A percentile compares a stretch with the other conserved stretches of the same genome.
phyloP scores from a whole-genome alignment of 2,797 vertebrate genomes.

The Neoniphon sammara region DNA sequence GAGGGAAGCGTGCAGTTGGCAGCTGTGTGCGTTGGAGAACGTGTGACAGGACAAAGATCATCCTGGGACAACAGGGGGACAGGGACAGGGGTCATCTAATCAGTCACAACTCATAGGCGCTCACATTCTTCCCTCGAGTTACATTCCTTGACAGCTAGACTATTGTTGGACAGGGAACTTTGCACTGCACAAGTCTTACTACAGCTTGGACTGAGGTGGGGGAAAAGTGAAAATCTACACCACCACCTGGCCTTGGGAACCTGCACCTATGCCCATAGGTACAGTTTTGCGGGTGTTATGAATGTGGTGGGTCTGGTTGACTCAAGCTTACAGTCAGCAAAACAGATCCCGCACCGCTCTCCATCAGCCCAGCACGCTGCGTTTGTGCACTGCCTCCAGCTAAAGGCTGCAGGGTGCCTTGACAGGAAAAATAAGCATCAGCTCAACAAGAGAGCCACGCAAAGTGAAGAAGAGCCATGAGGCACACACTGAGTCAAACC shows the following conservation, averaged over 20 bases:
- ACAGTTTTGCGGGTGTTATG: constrained; percentile 41
- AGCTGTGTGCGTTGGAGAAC: constrained; percentile 35
- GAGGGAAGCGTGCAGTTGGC: constrained; percentile 28
- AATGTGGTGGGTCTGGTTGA: constrained; percentile 36
- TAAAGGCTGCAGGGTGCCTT: constrained; percentile 30
- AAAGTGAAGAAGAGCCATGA: constrained; percentile 16
- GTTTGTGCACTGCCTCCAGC: constrained; percentile 19
- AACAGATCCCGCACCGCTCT: constrained; percentile 39
- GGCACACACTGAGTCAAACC: constrained; percentile 26
- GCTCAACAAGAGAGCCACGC: constrained; percentile 29
- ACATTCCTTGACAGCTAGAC: constrained; percentile 52
- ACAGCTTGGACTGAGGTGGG: constrained; percentile 3
- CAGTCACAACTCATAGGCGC: constrained; percentile 40
- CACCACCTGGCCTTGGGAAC: constrained; percentile 42
- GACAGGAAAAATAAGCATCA: constrained; percentile 49
- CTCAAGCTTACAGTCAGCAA: constrained; percentile 32
- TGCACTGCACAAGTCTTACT: not conserved
- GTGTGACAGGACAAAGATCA: constrained; percentile 34
- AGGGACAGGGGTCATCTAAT: constrained; percentile 39
- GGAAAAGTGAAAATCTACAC: constrained; percentile 55
- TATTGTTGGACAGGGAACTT: constrained; percentile 38
- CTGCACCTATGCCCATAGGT: constrained; percentile 6
- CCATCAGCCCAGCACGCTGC: constrained; percentile 16
- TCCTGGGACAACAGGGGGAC: constrained; percentile 34
- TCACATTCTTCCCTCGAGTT: constrained; percentile 44